A percentile compares a stretch with the other conserved stretches of the same genome.
phyloP scores from a whole-genome alignment of 2,113 vertebrate genomes.

The Choloepus hoffmanni region DNA sequence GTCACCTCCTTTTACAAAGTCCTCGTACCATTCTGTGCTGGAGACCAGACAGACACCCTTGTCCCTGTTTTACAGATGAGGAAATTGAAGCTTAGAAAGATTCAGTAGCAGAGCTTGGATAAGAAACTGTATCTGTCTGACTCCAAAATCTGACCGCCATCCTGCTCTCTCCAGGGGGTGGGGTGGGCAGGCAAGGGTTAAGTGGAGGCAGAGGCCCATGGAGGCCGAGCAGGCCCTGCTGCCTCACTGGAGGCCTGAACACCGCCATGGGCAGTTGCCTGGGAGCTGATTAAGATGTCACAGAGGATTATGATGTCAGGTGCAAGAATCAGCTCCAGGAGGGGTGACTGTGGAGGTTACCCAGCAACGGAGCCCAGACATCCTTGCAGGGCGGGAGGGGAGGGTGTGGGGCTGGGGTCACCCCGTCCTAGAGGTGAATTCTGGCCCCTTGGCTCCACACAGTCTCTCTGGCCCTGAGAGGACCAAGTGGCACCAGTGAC shows the following conservation, averaged over 20 bases:
- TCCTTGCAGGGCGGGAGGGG: background rate
- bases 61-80: background rate
- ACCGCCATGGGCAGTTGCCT: slow-evolving; percentile 43
- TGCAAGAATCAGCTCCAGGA: slow-evolving; percentile 71
- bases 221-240: slow-evolving; percentile 1
- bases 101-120: background rate
- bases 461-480: background rate
- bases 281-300: slow-evolving; percentile 75
- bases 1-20: background rate
- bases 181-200: slow-evolving; percentile 38
- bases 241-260: slow-evolving; percentile 25
- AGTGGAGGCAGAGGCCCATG: background rate
- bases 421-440: background rate
- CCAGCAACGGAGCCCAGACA: slow-evolving; percentile 32
- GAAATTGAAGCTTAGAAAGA: background rate
- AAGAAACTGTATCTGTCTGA: background rate
- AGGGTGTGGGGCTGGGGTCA: background rate
- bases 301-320: slow-evolving; percentile 75
- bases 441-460: background rate
- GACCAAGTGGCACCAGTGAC: background rate
- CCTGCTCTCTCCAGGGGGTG: background rate
- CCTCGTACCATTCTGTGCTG: fast-evolving
- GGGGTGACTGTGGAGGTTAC: slow-evolving; percentile 63
- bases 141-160: background rate
- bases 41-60: fast-evolving